Percentiles rank a stretch among this genome's conserved stretches.
phyloP scores from a whole-genome alignment of 2,888 invertebrate genomes.

The Conchocele bisecta region DNA sequence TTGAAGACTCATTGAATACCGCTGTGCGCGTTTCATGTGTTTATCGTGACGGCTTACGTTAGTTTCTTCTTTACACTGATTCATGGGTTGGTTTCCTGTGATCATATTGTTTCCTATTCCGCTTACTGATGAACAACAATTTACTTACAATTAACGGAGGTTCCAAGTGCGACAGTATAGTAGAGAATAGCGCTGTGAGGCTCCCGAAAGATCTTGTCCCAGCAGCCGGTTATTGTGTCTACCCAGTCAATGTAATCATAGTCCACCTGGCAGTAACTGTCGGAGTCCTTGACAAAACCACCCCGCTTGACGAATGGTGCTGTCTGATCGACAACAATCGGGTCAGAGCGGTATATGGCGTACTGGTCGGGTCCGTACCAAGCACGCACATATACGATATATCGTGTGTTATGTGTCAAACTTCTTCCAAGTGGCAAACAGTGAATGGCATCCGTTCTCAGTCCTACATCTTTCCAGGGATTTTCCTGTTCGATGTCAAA shows the following conservation, averaged over 20 bases:
- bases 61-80: no score
- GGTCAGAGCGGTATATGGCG: constrained; percentile 28
- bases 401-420: constrained; percentile 30
- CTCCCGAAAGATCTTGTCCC: constrained; percentile 50
- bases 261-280: constrained; percentile 28
- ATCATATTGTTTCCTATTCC: no score
- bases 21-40: no score
- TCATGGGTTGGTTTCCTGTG: no score
- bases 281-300: constrained; percentile 47
- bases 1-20: no score
- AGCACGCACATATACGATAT: constrained; percentile 50
- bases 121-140: no score
- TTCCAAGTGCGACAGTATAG: constrained; percentile 47
- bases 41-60: no score
- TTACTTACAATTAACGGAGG: constrained; percentile 33
- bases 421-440: constrained; percentile 37
- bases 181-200: constrained; percentile 20
- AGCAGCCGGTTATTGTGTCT: constrained; percentile 41
- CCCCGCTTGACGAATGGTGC: constrained; percentile 46
- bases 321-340: constrained; percentile 48
- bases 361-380: constrained; percentile 45
- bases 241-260: constrained; percentile 43
- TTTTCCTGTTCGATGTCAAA: constrained; percentile 29
- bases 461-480: constrained; percentile 50
- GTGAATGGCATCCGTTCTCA: constrained; percentile 17